These are phyloP conservation scores for Rhea pennata DNA, from an alignment of 2,113 vertebrate genomes.

Conservation along the genomic window DNA sequence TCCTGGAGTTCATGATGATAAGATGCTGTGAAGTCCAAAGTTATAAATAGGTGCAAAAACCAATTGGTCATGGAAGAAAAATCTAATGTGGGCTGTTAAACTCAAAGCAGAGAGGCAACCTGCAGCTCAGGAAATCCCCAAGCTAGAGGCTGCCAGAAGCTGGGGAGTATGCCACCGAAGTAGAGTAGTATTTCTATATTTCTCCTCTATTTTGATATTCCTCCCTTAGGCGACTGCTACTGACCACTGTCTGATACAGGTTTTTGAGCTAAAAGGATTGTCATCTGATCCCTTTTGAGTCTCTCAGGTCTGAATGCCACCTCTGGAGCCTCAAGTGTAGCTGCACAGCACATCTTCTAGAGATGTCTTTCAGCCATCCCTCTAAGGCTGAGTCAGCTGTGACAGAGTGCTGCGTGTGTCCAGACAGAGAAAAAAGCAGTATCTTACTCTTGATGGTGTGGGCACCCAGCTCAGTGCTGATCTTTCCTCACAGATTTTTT, in stretches of 20 bases:
- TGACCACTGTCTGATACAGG: background rate
- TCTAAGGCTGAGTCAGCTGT: background rate
- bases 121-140: background rate
- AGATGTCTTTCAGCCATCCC: background rate
- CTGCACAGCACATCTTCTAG: too few relatives aligned
- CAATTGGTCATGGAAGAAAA: constrained; percentile 17
- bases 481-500: background rate
- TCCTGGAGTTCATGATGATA: constrained; percentile 19
- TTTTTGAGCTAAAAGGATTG: background rate
- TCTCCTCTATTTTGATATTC: background rate
- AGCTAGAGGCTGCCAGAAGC: background rate
- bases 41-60: constrained; percentile 32
- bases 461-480: background rate
- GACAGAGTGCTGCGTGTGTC: background rate
- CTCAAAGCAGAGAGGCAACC: background rate
- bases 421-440: background rate
- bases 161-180: background rate
- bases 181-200: background rate
- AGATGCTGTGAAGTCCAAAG: background rate
- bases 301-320: background rate
- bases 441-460: background rate
- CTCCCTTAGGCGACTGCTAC: background rate
- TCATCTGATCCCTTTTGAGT: background rate
- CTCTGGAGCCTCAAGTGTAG: background rate
- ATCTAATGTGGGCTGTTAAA: background rate